phyloP scores from a whole-genome alignment of 92 coral and sea anemone genomes.

The Porites divaricata region DNA sequence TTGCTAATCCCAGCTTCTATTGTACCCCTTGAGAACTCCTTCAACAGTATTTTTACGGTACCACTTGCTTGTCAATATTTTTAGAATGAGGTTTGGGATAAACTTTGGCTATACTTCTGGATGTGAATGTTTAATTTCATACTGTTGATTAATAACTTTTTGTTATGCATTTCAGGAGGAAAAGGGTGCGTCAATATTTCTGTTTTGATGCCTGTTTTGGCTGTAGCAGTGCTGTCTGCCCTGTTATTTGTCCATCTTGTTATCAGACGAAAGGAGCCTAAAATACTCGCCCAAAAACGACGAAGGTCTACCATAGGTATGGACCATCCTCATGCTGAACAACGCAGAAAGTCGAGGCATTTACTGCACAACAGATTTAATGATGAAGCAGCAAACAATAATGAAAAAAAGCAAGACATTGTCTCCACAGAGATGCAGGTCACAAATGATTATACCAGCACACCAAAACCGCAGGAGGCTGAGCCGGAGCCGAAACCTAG shows the following conservation, averaged over 20 bases:
- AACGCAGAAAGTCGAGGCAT: constrained; percentile 19
- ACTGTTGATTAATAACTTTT: not conserved
- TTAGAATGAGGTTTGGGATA: too few species aligned
- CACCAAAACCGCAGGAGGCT: not conserved
- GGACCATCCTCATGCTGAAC: constrained; percentile 26
- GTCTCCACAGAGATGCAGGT: constrained; percentile 40
- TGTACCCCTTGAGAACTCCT: too few species aligned
- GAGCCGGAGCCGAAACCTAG: not conserved
- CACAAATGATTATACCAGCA: not conserved
- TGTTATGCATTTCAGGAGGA: not conserved
- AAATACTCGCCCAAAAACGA: not conserved
- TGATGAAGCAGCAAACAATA: constrained; percentile 4
- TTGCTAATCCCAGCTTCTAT: too few species aligned
- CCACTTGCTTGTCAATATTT: too few species aligned
- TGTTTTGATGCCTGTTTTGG: constrained; percentile 40
- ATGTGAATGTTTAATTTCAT: too few species aligned
- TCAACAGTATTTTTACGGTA: too few species aligned
- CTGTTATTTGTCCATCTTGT: constrained; percentile 32
- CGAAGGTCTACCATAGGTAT: not conserved
- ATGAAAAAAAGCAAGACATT: constrained; percentile 27
- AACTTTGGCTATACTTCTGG: too few species aligned
- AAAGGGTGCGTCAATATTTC: constrained; percentile 33
- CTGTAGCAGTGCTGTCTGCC: constrained; percentile 33
- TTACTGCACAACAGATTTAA: constrained; percentile 9
- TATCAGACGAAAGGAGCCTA: constrained; percentile 1